phyloP scores from a whole-genome alignment of 2,113 vertebrate species.

The Scomber japonicus region DNA sequence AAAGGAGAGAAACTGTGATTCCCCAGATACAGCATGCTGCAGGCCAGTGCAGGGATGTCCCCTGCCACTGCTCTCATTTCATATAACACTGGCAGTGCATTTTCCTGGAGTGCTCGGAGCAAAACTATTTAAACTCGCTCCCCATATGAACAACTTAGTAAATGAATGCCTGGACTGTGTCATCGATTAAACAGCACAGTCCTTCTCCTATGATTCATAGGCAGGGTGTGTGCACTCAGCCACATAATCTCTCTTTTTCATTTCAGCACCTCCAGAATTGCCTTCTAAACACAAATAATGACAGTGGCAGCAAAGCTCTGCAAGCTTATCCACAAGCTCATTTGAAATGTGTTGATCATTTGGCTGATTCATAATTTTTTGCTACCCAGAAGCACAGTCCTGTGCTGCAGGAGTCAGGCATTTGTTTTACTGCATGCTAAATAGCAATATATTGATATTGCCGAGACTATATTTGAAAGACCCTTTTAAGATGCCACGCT shows the following conservation, averaged over 20 bases:
- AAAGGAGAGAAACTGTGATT: slow-evolving; percentile 39
- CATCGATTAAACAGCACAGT: slow-evolving; percentile 76
- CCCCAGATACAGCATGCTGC: not conserved
- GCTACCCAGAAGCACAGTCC: slow-evolving; percentile 35
- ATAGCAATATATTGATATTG: slow-evolving; percentile 38
- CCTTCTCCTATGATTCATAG: slow-evolving; percentile 71
- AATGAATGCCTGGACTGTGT: slow-evolving; percentile 68
- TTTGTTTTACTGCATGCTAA: slow-evolving; percentile 55
- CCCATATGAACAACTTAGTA: slow-evolving; percentile 69
- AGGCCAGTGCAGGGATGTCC: slow-evolving; percentile 32
- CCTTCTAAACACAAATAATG: slow-evolving; percentile 79
- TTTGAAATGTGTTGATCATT: slow-evolving; percentile 64
- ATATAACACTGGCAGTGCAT: slow-evolving; percentile 52
- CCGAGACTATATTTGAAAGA: not conserved
- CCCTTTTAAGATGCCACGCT: slow-evolving; percentile 8
- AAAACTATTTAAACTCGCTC: slow-evolving; percentile 70
- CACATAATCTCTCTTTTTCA: slow-evolving; percentile 80
- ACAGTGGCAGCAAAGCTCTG: slow-evolving; percentile 68
- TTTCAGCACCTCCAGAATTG: slow-evolving; percentile 78
- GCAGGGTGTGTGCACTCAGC: slow-evolving; percentile 67
- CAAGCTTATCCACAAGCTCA: slow-evolving; percentile 47
- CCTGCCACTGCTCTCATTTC: slow-evolving; percentile 58
- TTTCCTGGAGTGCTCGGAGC: slow-evolving; percentile 59
- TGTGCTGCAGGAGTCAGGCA: slow-evolving; percentile 40
- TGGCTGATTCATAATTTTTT: slow-evolving; percentile 71